phyloP scores from a whole-genome alignment of 2,797 vertebrate species.

The Craterocephalus amniculus region DNA sequence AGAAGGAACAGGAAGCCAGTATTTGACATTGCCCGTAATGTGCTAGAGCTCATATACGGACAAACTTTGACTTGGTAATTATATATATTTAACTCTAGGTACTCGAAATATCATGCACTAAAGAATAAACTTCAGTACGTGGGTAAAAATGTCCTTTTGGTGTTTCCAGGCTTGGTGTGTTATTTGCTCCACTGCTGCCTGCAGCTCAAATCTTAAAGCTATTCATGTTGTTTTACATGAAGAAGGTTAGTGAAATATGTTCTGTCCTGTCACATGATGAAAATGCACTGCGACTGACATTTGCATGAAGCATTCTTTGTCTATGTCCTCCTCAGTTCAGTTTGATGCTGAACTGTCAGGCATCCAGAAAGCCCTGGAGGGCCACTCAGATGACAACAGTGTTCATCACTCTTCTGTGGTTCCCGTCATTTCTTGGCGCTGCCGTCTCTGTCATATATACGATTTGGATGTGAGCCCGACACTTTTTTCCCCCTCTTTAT shows the following conservation, averaged over 20 bases:
- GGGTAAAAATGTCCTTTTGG: background rate
- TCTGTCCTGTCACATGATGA: too few species aligned
- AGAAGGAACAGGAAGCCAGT: constrained; percentile 81
- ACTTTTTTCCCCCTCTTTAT: background rate
- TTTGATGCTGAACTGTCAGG: constrained; percentile 88
- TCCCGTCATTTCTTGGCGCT: constrained; percentile 87
- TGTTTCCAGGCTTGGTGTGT: constrained; percentile 84
- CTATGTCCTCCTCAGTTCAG: constrained; percentile 78
- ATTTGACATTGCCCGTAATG: constrained; percentile 89
- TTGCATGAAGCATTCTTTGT: background rate
- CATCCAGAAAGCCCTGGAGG: constrained; percentile 87
- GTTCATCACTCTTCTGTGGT: constrained; percentile 86
- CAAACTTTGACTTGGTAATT: constrained; percentile 90
- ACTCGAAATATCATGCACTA: background rate
- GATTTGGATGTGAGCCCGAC: constrained; percentile 86
- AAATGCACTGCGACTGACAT: fast-evolving
- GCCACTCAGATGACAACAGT: constrained; percentile 87
- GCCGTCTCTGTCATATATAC: constrained; percentile 80
- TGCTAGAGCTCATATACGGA: constrained; percentile 91
- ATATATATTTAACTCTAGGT: background rate
- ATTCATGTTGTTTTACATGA: constrained; percentile 88
- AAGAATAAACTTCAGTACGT: background rate
- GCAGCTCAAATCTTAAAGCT: constrained; percentile 87
- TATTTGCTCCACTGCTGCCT: constrained; percentile 88
- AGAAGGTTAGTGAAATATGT: constrained; percentile 80